Evolutionary conservation across 2,113 vertebrate genomes (phyloP).

Genomic region (Epinephelus moara): DNA sequence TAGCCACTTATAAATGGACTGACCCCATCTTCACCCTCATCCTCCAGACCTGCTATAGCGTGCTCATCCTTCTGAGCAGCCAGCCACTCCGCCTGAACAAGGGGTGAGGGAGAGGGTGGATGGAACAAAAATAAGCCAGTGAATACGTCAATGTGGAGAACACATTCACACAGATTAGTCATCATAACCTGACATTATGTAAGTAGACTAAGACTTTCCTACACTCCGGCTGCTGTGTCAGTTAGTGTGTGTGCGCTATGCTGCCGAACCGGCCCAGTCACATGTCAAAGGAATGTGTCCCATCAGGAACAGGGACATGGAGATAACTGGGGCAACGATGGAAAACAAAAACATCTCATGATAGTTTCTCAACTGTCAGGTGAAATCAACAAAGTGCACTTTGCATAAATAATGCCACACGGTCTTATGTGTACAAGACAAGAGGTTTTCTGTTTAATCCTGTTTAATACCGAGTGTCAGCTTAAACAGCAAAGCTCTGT

Average conservation of each 20-base stretch:
- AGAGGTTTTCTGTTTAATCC: background rate
- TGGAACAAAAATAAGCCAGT: background rate
- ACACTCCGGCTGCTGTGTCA: background rate
- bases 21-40: slow-evolving; percentile 68
- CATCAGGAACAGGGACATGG: background rate
- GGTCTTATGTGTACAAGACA: background rate
- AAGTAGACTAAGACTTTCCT: too few species aligned
- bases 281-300: slow-evolving; percentile 27
- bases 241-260: slow-evolving; percentile 1
- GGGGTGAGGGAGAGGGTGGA: background rate
- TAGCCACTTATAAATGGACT: slow-evolving; percentile 25
- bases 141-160: background rate
- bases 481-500: too few species aligned
- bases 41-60: slow-evolving; percentile 3
- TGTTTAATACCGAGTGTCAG: background rate
- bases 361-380: background rate
- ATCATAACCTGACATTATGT: background rate
- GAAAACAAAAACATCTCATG: slow-evolving; percentile 20
- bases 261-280: slow-evolving; percentile 30
- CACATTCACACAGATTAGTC: background rate
- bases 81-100: slow-evolving; percentile 79
- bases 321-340: background rate
- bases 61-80: slow-evolving; percentile 78
- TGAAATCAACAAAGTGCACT: background rate
- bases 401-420: background rate